Evolutionary conservation across 37 sponge, comb jelly and placozoan genomes (phyloP), one percentile per base, ranked within the genome.

Genomic region (Chondrosia reniformis): DNA sequence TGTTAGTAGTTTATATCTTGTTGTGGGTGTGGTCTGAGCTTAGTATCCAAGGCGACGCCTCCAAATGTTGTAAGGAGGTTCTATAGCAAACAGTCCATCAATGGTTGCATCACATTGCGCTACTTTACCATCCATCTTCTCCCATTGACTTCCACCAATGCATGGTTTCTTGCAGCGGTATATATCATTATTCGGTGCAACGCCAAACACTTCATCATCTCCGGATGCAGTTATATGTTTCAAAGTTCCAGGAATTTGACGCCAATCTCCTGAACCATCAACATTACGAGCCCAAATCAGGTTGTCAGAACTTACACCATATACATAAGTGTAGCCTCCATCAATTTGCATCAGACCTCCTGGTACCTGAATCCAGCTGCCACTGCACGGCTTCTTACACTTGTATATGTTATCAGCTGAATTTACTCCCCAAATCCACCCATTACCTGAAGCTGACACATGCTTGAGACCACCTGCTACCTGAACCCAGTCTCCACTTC

Each of bases 371-470:
- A 36, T 38, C 80, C 85, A 85, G 13, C 13, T 34, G 67, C 85
- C 79, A 59, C 9, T 79, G 75, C 85, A 85, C 12, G 89, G 89
- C 46, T 88, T 88, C 40, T 83, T 80, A 67, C 89, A 83, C 64
- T 88, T 88, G 79, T 63, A 87, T n/a, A 82, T 82, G 25, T 78
- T 19, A 40, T 84, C 46, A 15, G 22, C 25, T 17, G 57, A 22
- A 55, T 75, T 83, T 27, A 80, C 72, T 30, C 84, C 84, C 89
- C 89, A 88, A 4, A 88, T 80, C 55, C 78, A 88, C 36, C 89
- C 89, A 76, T 88, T 88, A 5, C 84, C 89, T 22, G 84, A 84
- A 22, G 81, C 89, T 34, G 77, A 80, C 21, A 88, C 84, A 31
- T 83, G 89, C 59, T 74, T 81, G 6, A 66, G 31, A 63, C 52